These are phyloP conservation scores for Rhyacophila evoluta DNA, from an alignment of 2,888 invertebrate species.

Conservation along the genomic window DNA sequence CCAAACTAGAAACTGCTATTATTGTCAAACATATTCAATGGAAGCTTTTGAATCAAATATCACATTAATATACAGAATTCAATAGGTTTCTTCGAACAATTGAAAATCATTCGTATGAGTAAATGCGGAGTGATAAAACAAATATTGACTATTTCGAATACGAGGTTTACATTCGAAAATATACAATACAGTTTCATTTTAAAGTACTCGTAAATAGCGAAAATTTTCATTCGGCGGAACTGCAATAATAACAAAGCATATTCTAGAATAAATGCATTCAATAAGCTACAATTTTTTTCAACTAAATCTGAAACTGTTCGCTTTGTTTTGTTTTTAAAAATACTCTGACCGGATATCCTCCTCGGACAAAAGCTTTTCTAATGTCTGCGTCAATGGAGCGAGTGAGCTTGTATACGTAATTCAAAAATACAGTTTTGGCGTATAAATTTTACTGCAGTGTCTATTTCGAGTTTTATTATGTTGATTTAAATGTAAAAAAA, in stretches of 20 bases:
- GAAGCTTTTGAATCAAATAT: too few relatives aligned
- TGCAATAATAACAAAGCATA: background rate
- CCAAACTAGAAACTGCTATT: too few relatives aligned
- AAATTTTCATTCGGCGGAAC: background rate
- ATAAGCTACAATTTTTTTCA: background rate
- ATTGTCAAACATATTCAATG: too few relatives aligned
- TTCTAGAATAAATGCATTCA: background rate
- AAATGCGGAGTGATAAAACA: too few relatives aligned
- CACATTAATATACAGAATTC: too few relatives aligned
- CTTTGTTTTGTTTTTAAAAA: background rate
- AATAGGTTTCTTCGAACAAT: too few relatives aligned
- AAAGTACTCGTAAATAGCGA: too few relatives aligned
- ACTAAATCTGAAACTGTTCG: background rate
- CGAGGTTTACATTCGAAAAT: too few relatives aligned
- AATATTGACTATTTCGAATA: too few relatives aligned
- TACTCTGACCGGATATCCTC: background rate
- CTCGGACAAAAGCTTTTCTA: background rate
- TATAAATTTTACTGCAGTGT: background rate
- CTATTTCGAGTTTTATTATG: background rate
- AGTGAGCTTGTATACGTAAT: background rate
- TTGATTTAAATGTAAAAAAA: too few relatives aligned
- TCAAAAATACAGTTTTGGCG: background rate
- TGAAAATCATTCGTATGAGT: too few relatives aligned
- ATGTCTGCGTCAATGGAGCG: constrained; percentile 2
- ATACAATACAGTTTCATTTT: too few relatives aligned